These are phyloP conservation scores for Camponotus floridanus DNA, from an alignment of 1,140 invertebrate genomes.

Conservation along the genomic window DNA sequence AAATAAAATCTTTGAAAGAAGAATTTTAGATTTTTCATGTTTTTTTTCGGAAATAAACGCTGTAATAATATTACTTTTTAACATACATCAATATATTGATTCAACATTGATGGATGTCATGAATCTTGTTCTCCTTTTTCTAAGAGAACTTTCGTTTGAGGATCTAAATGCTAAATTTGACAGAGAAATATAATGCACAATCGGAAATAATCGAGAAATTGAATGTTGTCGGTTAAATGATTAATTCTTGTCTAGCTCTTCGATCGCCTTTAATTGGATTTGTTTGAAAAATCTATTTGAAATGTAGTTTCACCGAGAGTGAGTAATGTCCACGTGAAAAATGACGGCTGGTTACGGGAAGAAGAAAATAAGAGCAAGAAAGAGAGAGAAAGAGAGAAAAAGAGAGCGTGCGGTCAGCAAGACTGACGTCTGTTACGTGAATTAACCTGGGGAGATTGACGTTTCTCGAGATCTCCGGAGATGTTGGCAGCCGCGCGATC, in stretches of 20 bases:
- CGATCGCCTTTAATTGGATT: not conserved
- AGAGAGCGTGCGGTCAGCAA: constrained; percentile 47
- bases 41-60: no score
- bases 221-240: not conserved
- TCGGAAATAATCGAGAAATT: not conserved
- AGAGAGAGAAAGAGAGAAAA: constrained; percentile 42
- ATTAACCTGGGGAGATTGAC: constrained; percentile 61
- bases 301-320: constrained; percentile 67
- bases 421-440: constrained; percentile 75
- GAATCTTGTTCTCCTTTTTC: not conserved
- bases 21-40: no score
- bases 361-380: constrained; percentile 62
- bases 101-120: not conserved
- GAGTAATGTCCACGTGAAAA: constrained; percentile 73
- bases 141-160: not conserved
- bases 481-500: constrained; percentile 75
- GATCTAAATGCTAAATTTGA: not conserved
- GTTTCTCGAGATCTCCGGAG: constrained; percentile 68
- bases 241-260: not conserved
- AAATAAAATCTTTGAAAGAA: no score
- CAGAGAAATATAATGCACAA: not conserved
- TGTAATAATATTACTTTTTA: no score
- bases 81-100: not conserved
- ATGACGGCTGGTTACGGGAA: constrained; percentile 62
- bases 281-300: constrained; percentile 25